Percentiles rank a stretch among this genome's conserved stretches.
Conservation (phyloP, 64 coral and sea anemone genomes). For the Actinia tenebrosa region DNA sequence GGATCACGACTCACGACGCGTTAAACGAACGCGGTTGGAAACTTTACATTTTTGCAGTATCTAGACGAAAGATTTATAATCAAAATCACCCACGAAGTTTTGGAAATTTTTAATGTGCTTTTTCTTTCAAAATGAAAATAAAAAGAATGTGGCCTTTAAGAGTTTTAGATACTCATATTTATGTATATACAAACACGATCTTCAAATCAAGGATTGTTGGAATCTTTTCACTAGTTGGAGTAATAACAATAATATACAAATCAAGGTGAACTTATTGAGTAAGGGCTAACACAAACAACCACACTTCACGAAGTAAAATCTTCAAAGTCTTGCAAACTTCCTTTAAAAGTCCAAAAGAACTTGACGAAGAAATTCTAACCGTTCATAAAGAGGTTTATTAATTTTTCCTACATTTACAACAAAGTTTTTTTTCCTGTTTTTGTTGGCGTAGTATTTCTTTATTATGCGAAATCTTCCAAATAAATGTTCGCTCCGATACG, state of each 20-base stretch:
- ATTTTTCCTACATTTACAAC: background rate
- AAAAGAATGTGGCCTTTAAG: constrained; percentile 56
- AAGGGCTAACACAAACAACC: constrained; percentile 14
- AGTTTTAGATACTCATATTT: constrained; percentile 53
- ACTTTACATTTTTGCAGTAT: constrained; percentile 3
- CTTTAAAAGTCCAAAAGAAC: background rate
- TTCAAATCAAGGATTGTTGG: background rate
- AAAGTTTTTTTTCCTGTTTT: background rate
- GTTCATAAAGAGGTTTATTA: background rate
- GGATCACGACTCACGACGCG: constrained; percentile 4
- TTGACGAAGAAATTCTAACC: background rate
- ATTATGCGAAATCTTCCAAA: background rate
- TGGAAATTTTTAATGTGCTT: constrained; percentile 92
- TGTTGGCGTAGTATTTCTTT: constrained; percentile 1
- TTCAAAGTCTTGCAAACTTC: background rate
- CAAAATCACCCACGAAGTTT: constrained; percentile 57
- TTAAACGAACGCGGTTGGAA: constrained; percentile 20
- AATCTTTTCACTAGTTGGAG: background rate
- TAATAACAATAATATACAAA: background rate
- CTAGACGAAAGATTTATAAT: constrained; percentile 4
- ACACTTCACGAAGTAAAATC: background rate
- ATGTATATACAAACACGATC: constrained; percentile 14
- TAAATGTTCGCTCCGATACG: constrained; percentile 37
- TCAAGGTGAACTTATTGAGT: constrained; percentile 6
- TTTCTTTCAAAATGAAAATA: constrained; percentile 97